Conservation (phyloP, 2,797 vertebrate species). For the Gymnothorax javanicus region DNA sequence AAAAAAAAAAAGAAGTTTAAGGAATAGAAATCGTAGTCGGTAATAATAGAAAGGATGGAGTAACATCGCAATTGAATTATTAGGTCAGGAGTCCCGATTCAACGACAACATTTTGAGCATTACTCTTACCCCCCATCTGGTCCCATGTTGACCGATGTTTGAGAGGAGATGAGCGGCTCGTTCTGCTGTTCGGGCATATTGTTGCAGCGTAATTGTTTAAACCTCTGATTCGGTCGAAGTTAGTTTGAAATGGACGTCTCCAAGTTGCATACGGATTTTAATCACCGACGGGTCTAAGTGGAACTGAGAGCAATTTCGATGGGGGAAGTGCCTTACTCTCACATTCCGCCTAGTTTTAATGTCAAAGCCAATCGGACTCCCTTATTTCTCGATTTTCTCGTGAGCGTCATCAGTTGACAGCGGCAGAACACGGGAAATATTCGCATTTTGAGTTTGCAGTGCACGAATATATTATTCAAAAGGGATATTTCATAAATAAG, state of each 20-base stretch:
- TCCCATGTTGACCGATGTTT: conserved; percentile 27
- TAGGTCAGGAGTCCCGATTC: neutral
- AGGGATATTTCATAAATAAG: neutral
- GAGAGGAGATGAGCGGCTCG: conserved; percentile 50
- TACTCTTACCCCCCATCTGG: conserved; percentile 53
- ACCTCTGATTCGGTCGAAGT: neutral
- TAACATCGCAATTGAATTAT: neutral
- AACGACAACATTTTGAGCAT: neutral
- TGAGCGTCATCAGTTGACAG: conserved; percentile 61
- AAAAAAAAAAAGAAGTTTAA: too few species aligned
- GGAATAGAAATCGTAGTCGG: neutral
- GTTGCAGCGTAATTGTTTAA: neutral
- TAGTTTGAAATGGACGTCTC: neutral
- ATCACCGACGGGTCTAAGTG: neutral
- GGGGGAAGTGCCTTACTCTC: conserved; percentile 17
- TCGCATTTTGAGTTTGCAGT: neutral
- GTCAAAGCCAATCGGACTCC: neutral
- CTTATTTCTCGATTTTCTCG: conserved; percentile 56
- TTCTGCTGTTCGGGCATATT: conserved; percentile 58
- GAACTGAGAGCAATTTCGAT: conserved; percentile 28
- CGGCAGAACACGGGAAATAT: neutral
- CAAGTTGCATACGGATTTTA: neutral
- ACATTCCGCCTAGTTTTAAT: neutral
- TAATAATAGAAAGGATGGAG: neutral
- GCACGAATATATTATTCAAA: neutral